Evolutionary conservation across 1,140 invertebrate species (phyloP), one percentile per base, ranked within the genome.

Genomic region (Linepithema humile): DNA sequence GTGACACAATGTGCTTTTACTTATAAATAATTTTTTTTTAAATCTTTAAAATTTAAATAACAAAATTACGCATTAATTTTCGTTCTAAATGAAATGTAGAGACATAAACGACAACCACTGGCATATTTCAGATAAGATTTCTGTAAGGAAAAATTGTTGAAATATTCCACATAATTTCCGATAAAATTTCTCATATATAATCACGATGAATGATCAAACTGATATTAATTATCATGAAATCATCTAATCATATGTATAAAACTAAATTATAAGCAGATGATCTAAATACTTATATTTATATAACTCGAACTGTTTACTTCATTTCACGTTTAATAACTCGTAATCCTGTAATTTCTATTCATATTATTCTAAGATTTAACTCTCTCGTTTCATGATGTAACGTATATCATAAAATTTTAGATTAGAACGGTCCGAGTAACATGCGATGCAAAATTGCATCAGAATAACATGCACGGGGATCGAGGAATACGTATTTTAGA

Each of bases 1-100:
- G 73, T 86, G 89, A 90, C 74, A 73, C 84, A 88, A 89, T 23
- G 64, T 82, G 64, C 40, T 35, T 50, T 45, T 26, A 29, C 23
- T 43, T 15, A 59, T 26, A 48, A 12, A 62, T 2, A 17, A n/a
- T 32, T 17, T 23, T 12, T 64, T 29, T 77, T 32, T 23, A 77
- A 65, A 32, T 6, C 9, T 48, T 7, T 62, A 75, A 10, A 75
- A 32, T 26, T 50, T 32, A 5, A 35, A 23, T 67, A 0, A 50
- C 45, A 60, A 45, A 60, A 50, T 48, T 23, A 26, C 64, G n/a
- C n/a, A n/a, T 74, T 55, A 15, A 26, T 32, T 7, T 50, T 26
- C 20, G 7, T 17, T 72, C 32, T 48, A 48, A n/a, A 50, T 72
- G 29, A 17, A 15, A 32, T 65, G 23, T 69, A 32, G n/a, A n/a